Evolutionary conservation across 2,113 vertebrate genomes (phyloP), one percentile per base, ranked within the genome.

Genomic region (Eulacestoma nigropectus): DNA sequence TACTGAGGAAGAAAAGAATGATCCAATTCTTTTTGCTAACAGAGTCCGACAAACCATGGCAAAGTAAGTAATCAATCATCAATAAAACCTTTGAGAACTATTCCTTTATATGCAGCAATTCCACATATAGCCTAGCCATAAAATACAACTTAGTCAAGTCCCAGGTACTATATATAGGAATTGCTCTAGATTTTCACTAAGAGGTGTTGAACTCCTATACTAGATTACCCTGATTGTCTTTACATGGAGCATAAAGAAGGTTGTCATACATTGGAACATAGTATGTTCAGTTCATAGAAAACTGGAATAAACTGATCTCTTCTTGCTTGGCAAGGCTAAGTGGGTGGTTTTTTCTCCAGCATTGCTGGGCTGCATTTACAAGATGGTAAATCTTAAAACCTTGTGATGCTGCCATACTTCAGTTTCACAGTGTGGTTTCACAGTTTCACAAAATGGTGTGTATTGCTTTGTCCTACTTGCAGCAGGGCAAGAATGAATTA

Each of bases 41-140:
- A 97, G 96, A 96, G 98, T 99, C 72, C 98, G 99, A 75, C 97
- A 97, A 65, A 85, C 93, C 46, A 99, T 99, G 99, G 99, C 99
- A 62, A 90, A 82, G 99, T 99, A 98, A 95, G 98, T 98, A 64
- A 93, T 17, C 23, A 0, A 16, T 70, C 41, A 41, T 17, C 7
- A 80, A 7, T 41, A 55, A 83, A 90, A 29, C 29, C 49, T 76
- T 27, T 33, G 50, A 90, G 13, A 95, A 75, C 19, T 82, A 35
- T 42, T 70, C 27, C 56, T 87, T 57, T 76, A 16, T 69, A 44
- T 46, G 27, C 39, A 69, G 47, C 15, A 85, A 68, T 50, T 88
- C 72, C 27, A 19, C 13, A 11, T 27, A 47, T 10, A 67, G 50
- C 18, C 72, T 64, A 63, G 7, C 13, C n/a, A 64, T 33, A 44